These are phyloP conservation scores for Phania funesta DNA, from an alignment of 2,888 invertebrate genomes.

Conservation along the genomic window DNA sequence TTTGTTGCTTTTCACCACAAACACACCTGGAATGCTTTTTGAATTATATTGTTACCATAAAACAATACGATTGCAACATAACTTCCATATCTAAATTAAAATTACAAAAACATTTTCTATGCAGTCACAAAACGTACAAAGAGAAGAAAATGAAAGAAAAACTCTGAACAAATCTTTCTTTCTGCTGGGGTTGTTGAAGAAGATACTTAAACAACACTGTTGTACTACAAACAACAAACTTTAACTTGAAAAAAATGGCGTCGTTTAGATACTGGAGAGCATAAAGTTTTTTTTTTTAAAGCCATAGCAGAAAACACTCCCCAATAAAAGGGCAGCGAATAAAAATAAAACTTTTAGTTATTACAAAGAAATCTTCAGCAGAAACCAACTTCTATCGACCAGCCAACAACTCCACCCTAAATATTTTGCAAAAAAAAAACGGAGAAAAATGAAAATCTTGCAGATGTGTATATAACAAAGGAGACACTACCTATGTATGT, in stretches of 20 bases:
- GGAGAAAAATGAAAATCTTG: constrained; percentile 32
- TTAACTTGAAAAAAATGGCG: constrained; percentile 46
- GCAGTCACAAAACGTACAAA: background rate
- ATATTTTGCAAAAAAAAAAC: constrained; percentile 4
- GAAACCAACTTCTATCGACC: background rate
- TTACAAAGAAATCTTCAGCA: constrained; percentile 41
- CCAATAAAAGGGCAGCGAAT: constrained; percentile 35
- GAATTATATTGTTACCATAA: no score
- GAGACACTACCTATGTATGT: background rate
- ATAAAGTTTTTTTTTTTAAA: constrained; percentile 24
- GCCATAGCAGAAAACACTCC: constrained; percentile 56
- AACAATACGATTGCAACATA: background rate
- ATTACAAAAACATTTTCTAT: background rate
- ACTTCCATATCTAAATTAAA: background rate
- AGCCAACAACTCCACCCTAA: constrained; percentile 56
- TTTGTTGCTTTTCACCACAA: no score
- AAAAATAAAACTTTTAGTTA: constrained; percentile 30
- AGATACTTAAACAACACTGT: constrained; percentile 30
- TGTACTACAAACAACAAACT: background rate
- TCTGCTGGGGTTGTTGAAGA: constrained; percentile 37
- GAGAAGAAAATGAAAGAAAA: background rate
- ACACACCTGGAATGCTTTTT: no score
- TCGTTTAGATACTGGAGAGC: constrained; percentile 59
- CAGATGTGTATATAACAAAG: constrained; percentile 24
- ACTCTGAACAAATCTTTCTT: constrained; percentile 37